These are phyloP conservation scores for Micromesistius poutassou DNA, from an alignment of 2,797 vertebrate genomes.

Conservation along the genomic window DNA sequence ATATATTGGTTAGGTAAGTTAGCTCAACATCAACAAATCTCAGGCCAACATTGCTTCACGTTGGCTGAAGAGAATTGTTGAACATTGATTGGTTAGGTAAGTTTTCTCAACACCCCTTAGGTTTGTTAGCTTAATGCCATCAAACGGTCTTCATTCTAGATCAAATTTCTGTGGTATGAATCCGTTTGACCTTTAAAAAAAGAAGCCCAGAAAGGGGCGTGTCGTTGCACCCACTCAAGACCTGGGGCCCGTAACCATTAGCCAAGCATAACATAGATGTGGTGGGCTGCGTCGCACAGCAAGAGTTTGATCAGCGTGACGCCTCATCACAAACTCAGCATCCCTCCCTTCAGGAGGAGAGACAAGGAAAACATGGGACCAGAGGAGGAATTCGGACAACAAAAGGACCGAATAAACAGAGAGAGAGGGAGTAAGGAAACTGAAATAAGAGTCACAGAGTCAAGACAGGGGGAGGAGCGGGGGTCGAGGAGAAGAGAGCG, in stretches of 20 bases:
- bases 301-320: constrained; percentile 33
- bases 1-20: no score
- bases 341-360: constrained; percentile 1
- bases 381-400: background rate
- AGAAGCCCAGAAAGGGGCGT: no score
- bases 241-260: constrained; percentile 3
- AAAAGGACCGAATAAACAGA: constrained; percentile 1
- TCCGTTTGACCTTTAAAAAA: no score
- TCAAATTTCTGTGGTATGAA: no score
- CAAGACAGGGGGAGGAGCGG: background rate
- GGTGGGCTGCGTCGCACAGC: constrained; percentile 20
- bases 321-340: constrained; percentile 17
- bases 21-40: no score
- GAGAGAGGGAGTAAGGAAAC: background rate
- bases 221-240: no score
- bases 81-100: no score
- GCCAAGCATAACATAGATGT: constrained; percentile 37
- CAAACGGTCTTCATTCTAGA: no score
- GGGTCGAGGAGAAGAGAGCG: background rate
- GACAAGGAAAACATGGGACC: background rate
- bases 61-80: no score
- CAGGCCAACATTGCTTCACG: no score
- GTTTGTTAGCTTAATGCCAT: no score
- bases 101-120: no score
- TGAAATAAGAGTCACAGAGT: background rate